A percentile compares a stretch with the other conserved stretches of the same genome.
Conservation (phyloP, 2,113 vertebrate species). For the Ciconia maguari region DNA sequence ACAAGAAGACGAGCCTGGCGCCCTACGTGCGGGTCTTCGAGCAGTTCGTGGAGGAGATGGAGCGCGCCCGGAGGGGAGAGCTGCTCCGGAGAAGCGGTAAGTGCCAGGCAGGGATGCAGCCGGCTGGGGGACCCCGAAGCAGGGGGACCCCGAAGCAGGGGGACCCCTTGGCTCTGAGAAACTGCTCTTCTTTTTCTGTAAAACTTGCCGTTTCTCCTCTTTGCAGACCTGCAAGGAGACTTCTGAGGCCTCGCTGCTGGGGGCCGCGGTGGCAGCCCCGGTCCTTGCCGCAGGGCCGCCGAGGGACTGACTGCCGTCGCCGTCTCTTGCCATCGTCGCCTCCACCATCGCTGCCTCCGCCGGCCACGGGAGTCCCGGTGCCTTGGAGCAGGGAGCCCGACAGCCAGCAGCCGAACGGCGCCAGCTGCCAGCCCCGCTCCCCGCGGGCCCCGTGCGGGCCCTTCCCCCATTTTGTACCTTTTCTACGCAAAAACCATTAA, state of each 20-base stretch:
- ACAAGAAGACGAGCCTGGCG: conserved; percentile 88
- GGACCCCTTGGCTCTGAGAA: background rate
- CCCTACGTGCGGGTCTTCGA: conserved; percentile 89
- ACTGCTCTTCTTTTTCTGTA: no score
- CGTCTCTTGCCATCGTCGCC: fast-evolving
- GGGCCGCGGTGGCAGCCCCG: fast-evolving
- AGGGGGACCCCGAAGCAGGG: no score
- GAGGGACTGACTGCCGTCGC: fast-evolving
- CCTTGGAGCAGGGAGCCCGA: fast-evolving
- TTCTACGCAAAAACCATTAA: background rate
- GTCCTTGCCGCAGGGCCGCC: fast-evolving
- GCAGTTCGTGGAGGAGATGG: conserved; percentile 86
- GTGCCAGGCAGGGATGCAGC: background rate
- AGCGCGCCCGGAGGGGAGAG: conserved; percentile 80
- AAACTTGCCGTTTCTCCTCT: background rate
- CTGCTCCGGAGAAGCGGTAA: conserved; percentile 84
- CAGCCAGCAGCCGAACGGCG: fast-evolving
- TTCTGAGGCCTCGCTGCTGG: conserved; percentile 68
- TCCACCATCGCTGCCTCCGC: no score
- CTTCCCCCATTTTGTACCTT: background rate
- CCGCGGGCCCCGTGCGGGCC: fast-evolving
- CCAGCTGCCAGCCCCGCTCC: fast-evolving
- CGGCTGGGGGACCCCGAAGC: fast-evolving
- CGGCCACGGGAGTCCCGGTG: fast-evolving
- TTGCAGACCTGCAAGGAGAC: conserved; percentile 85